Conservation (phyloP, 2,113 vertebrate genomes). For the Podilymbus podiceps region DNA sequence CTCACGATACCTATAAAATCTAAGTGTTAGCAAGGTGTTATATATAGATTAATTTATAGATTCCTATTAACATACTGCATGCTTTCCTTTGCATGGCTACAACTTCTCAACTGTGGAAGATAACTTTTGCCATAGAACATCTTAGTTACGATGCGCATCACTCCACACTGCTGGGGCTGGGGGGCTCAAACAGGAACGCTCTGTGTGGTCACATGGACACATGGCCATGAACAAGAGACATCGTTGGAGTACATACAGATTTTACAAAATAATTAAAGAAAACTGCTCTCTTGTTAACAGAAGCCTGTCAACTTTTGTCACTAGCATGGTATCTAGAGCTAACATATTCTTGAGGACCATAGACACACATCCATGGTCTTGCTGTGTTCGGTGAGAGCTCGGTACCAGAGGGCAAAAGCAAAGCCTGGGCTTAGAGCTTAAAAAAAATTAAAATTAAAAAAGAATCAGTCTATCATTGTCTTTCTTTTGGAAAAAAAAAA, state of each 20-base stretch:
- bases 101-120: slow-evolving; percentile 8
- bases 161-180: neutral
- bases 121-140: neutral
- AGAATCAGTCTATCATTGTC: neutral
- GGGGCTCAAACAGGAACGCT: neutral
- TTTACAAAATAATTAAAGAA: neutral
- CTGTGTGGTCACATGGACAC: neutral
- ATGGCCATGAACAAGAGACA: neutral
- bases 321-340: neutral
- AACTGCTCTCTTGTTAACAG: neutral
- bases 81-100: slow-evolving; percentile 10
- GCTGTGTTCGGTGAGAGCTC: neutral
- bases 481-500: neutral
- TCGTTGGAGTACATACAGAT: neutral
- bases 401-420: neutral
- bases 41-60: slow-evolving; percentile 67
- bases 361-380: neutral
- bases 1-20: slow-evolving; percentile 61
- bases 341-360: neutral
- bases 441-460: neutral
- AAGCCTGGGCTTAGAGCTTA: neutral
- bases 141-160: neutral
- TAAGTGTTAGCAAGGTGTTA: slow-evolving; percentile 61
- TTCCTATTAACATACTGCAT: slow-evolving; percentile 35
- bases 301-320: neutral